Conservation (phyloP, 2,888 invertebrate genomes). For the Pammene fasciana region DNA sequence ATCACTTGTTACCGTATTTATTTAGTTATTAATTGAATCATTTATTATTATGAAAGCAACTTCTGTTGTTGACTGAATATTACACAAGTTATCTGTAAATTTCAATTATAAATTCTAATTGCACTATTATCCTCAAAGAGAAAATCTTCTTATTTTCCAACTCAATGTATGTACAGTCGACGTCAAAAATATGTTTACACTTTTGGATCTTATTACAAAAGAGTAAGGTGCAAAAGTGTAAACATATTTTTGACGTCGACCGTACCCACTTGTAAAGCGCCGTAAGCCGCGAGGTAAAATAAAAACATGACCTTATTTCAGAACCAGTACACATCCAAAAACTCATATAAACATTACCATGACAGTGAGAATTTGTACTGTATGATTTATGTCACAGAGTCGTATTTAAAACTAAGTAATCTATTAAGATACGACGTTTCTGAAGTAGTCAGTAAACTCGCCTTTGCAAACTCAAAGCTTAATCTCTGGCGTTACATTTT, state of each 20-base stretch:
- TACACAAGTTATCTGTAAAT: too few species aligned
- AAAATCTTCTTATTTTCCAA: not conserved
- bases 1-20: too few species aligned
- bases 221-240: too few species aligned
- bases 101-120: too few species aligned
- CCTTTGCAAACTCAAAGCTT: conserved; percentile 15
- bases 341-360: not conserved
- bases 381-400: not conserved
- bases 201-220: too few species aligned
- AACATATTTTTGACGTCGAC: not conserved
- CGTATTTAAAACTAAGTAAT: not conserved
- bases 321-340: not conserved
- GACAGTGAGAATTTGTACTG: not conserved
- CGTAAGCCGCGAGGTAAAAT: conserved; percentile 8
- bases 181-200: too few species aligned
- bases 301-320: conserved; percentile 2
- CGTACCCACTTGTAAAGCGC: not conserved
- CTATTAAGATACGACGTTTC: not conserved
- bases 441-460: not conserved
- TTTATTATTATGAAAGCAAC: too few species aligned
- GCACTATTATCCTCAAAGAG: too few species aligned
- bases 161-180: not conserved
- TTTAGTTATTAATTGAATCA: too few species aligned
- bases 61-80: too few species aligned
- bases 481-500: conserved; percentile 36